Base-by-base conservation (phyloP, 2,888 invertebrate species). In the Leptothorax acervorum region DNA sequence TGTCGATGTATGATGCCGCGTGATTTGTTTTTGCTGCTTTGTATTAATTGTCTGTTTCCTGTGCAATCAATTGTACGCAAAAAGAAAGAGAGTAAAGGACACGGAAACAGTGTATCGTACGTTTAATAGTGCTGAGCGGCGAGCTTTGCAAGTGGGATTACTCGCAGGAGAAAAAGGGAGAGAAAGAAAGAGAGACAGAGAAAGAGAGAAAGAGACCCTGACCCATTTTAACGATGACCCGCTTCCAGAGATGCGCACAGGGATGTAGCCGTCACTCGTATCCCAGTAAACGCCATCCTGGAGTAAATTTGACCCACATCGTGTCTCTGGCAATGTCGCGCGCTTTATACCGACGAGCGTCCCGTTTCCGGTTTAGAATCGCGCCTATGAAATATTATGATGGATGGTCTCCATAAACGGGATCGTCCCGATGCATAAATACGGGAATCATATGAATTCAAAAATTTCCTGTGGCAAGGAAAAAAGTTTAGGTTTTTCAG, bases 221-320 rank as follows among this genome's bases (percentile, higher is more conserved):
- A 94, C 94, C 94, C 85, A 94, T 94, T 89, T 89, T 89, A 89
- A 90, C 88, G 85, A 83, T 88, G 93, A 93, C 94, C 93, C 86
- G 93, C 86, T 92, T 93, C 66, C 65, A 79, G 55, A 35, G 79
- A 60, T 85, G 78, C 83, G 85, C 85, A 85, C 88, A 88, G 83
- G 83, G 85, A 83, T 81, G 82, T 87, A 87, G 82, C 76, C 83
- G 82, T 74, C 85, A 76, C 87, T 42, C 87, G 66, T 48, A 68
- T 23, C 85, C 90, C 62, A 48, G 89, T 89, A 90, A 90, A 90
- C 90, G 91, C 89, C 87, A 88, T 90, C 87, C 91, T 88, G 85
- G 89, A 91, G 92, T 91, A 91, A 92, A 92, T 92, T 91, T 91
- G 90, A 93, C 93, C 93, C 85, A 92, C 84, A 92, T 93, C 86